Evolutionary conservation across 1,140 invertebrate genomes (phyloP), one percentile per base, ranked within the genome.

Genomic region (Papilio polytes): DNA sequence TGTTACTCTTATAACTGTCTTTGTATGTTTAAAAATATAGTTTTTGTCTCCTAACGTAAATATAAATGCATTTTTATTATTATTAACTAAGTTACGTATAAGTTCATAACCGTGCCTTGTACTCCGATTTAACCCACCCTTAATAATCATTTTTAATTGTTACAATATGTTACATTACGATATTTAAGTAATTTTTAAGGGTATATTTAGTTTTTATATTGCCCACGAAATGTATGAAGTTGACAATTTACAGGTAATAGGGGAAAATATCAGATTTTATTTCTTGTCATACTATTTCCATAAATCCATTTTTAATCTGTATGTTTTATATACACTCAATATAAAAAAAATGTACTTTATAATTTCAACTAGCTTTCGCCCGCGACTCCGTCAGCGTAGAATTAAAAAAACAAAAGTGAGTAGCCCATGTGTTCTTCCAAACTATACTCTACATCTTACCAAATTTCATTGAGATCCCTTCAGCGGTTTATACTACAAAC

Each of bases 31-130:
- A 36, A 26, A 31, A 66, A 66, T 66, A 36, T 66, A 15, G 6
- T 36, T 36, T 31, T 31, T 31, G 46, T 48, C 7, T 53, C 22
- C 22, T 22, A 48, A 46, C 31, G 26, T 22, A 46, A 22, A n/a
- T n/a, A 12, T 13, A 13, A 48, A 46, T 48, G 46, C 26, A 13
- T 46, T 46, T 76, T 76, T 76, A 1, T 76, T 76, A 1, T 76
- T 9, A 51, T 13, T 74, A 74, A 74, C 73, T 76, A 59, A 76
- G 22, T 36, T 26, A 36, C 41, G 9, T 22, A 13, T 26, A 44
- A 48, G 48, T 76, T 46, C 8, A 56, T 76, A 77, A 76, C 44
- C 51, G 74, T 77, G 74, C 74, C 74, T 77, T 77, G 56, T 22
- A 36, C 74, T 48, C 48, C 41, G 48, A 51, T 51, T 51, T 51